Evolutionary conservation across 2,113 vertebrate genomes (phyloP).

Genomic region (Riparia riparia): DNA sequence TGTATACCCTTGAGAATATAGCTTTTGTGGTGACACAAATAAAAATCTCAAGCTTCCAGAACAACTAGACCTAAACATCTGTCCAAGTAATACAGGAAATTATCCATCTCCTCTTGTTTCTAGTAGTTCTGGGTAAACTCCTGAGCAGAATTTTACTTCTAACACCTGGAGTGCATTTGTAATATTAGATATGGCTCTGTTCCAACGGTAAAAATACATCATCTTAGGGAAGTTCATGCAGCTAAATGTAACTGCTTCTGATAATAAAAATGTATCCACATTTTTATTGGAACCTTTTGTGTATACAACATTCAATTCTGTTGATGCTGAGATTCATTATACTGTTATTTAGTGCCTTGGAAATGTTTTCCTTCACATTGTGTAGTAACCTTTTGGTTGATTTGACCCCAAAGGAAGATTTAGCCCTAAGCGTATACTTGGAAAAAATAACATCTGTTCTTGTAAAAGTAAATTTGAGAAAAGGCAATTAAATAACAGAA

Average conservation of each 20-base stretch:
- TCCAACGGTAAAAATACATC: conserved; percentile 1
- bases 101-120: conserved; percentile 14
- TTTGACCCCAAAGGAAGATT: neutral
- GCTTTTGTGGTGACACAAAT: neutral
- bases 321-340: conserved; percentile 18
- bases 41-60: neutral
- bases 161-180: conserved; percentile 44
- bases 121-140: neutral
- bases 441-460: conserved; percentile 22
- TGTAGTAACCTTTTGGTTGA: neutral
- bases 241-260: neutral
- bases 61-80: conserved; percentile 9
- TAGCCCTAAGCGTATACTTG: neutral
- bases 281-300: conserved; percentile 40
- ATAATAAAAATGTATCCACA: neutral
- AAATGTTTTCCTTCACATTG: conserved; percentile 24
- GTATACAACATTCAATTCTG: neutral
- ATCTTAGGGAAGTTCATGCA: neutral
- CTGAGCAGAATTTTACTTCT: neutral
- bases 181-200: conserved; percentile 25
- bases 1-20: neutral
- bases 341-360: conserved; percentile 6
- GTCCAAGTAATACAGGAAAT: conserved; percentile 23
- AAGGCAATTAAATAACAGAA: neutral
- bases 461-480: conserved; percentile 11